These are phyloP conservation scores for Chloroceryle inda DNA, from an alignment of 2,797 vertebrate genomes.

Conservation along the genomic window DNA sequence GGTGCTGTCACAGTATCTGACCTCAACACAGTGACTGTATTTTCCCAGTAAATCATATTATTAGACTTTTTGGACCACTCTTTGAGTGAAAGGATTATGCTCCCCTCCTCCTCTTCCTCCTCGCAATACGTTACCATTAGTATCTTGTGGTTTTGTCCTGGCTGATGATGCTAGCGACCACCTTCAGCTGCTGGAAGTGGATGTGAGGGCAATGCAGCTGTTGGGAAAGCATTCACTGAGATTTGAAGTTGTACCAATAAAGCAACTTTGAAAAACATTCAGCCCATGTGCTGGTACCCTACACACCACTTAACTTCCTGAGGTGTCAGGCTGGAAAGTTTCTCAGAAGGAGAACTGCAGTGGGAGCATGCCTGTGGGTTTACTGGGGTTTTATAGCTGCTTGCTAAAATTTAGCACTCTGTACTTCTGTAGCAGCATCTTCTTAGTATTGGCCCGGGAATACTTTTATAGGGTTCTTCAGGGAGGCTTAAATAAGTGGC, in stretches of 20 bases:
- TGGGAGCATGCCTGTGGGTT: not conserved
- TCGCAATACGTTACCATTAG: fast-evolving
- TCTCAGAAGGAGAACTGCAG: not conserved
- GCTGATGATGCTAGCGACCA: not conserved
- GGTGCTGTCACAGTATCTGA: not conserved
- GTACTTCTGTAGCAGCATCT: conserved; percentile 1
- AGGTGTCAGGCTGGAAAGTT: not conserved
- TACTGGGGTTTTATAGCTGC: conserved; percentile 22
- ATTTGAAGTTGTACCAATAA: not conserved
- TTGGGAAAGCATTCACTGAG: not conserved
- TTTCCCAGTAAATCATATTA: not conserved
- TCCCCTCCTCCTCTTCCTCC: not conserved
- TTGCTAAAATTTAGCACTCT: not conserved
- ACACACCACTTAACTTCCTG: not conserved
- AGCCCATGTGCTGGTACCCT: not conserved
- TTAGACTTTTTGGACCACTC: not conserved
- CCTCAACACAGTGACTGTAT: not conserved
- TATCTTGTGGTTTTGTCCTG: not conserved
- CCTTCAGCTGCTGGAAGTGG: not conserved
- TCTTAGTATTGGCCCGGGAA: not conserved
- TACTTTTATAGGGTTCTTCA: conserved; percentile 11
- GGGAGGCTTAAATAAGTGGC: conserved; percentile 11
- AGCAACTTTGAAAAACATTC: not conserved
- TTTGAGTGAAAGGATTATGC: not conserved
- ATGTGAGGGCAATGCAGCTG: not conserved